Conservation (phyloP, 2,113 vertebrate genomes). For the Callopanchax toddi region DNA sequence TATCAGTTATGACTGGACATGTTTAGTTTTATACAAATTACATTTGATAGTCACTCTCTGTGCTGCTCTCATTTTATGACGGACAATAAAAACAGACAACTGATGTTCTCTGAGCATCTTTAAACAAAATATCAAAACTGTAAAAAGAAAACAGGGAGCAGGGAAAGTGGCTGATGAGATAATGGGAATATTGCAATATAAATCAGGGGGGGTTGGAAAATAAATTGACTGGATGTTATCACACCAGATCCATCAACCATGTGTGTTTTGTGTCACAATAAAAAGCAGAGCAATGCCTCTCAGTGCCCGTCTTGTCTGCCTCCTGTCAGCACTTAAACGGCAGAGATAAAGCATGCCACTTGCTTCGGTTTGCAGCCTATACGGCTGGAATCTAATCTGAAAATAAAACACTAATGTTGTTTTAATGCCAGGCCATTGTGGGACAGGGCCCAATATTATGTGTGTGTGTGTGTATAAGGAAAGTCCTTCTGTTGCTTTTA, state of each 20-base stretch:
- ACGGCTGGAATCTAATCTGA: constrained; percentile 61
- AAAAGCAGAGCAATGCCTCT: constrained; percentile 56
- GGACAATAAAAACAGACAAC: constrained; percentile 11
- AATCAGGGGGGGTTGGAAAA: constrained; percentile 56
- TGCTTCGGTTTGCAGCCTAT: constrained; percentile 49
- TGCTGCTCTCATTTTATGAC: constrained; percentile 10
- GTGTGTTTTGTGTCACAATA: constrained; percentile 69
- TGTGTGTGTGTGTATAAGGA: constrained; percentile 64
- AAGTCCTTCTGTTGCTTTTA: constrained; percentile 59
- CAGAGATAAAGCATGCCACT: constrained; percentile 64
- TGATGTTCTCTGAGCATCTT: constrained; percentile 27
- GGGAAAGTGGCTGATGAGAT: constrained; percentile 34
- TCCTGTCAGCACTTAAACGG: constrained; percentile 68
- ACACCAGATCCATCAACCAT: constrained; percentile 61
- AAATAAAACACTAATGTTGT: constrained; percentile 69
- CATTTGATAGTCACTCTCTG: constrained; percentile 3
- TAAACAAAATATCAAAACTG: constrained; percentile 26
- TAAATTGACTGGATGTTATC: constrained; percentile 79
- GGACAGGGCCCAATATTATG: constrained; percentile 58
- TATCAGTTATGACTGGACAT: neutral
- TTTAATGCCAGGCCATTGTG: constrained; percentile 67
- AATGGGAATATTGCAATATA: constrained; percentile 53
- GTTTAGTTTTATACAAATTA: constrained; percentile 22
- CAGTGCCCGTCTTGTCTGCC: constrained; percentile 58
- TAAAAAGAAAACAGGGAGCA: constrained; percentile 23